Percentiles rank a stretch among this genome's conserved stretches.
These are phyloP conservation scores for Stratiolaelaps scimitus DNA, from an alignment of 1,140 invertebrate species.

Conservation along the genomic window DNA sequence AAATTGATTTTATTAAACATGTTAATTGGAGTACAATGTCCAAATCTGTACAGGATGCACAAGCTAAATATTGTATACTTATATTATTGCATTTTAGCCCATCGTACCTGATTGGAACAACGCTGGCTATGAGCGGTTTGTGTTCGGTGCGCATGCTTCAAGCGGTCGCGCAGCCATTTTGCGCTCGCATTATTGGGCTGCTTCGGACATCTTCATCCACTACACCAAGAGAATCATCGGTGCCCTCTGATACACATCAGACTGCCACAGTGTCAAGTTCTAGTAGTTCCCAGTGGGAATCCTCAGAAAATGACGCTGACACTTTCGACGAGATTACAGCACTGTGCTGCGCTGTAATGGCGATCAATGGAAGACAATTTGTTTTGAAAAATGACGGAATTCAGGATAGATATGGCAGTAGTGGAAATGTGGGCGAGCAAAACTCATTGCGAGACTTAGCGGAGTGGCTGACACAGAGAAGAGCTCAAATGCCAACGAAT, in stretches of 20 bases:
- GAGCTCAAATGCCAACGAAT: background rate
- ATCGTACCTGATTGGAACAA: constrained; percentile 5
- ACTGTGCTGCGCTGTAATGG: constrained; percentile 9
- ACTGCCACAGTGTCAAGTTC: too few relatives aligned
- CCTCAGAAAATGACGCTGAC: background rate
- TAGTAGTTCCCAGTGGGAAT: too few relatives aligned
- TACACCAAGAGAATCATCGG: too few relatives aligned
- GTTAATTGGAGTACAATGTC: too few relatives aligned
- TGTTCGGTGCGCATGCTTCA: background rate
- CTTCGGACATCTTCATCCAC: background rate
- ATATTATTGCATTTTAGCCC: too few relatives aligned
- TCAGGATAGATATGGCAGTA: too few relatives aligned
- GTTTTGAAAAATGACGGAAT: background rate
- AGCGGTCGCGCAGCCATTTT: background rate
- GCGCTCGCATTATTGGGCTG: background rate
- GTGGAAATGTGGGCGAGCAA: background rate
- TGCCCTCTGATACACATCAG: too few relatives aligned
- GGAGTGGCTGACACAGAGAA: constrained; percentile 5
- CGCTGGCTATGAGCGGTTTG: background rate
- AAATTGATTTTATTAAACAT: too few relatives aligned
- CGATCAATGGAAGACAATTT: constrained; percentile 1
- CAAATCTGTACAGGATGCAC: too few relatives aligned
- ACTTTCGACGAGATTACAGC: constrained; percentile 5
- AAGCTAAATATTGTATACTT: too few relatives aligned
- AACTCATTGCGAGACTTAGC: constrained; percentile 2